A percentile compares a stretch with the other conserved stretches of the same genome.
phyloP scores from a whole-genome alignment of 2,888 invertebrate genomes.

The Callyntrura guangdongensis region DNA sequence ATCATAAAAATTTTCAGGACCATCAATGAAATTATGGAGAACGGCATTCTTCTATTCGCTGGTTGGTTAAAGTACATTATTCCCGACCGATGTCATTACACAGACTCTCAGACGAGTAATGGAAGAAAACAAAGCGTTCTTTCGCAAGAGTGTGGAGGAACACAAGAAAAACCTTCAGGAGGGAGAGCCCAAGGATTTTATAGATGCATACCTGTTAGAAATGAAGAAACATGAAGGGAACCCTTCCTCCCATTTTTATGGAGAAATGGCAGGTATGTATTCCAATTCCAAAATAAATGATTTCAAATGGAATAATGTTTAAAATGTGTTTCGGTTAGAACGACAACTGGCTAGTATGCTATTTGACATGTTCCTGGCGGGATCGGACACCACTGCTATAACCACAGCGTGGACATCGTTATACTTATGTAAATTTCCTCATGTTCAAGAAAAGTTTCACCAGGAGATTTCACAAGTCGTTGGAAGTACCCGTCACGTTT shows the following conservation, averaged over 20 bases:
- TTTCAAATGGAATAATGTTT: too few species aligned
- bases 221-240: conserved; percentile 55
- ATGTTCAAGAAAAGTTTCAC: conserved; percentile 66
- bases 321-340: too few species aligned
- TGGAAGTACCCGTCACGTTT: conserved; percentile 48
- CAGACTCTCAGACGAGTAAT: neutral
- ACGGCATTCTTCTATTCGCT: neutral
- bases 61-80: conserved; percentile 39
- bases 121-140: neutral
- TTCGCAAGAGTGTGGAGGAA: neutral
- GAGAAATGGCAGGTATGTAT: conserved; percentile 22
- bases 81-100: neutral
- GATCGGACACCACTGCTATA: conserved; percentile 51
- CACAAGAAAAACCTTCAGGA: conserved; percentile 33
- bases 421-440: conserved; percentile 64
- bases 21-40: conserved; percentile 34
- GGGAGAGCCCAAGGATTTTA: conserved; percentile 66
- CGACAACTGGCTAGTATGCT: neutral
- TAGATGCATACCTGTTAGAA: conserved; percentile 61
- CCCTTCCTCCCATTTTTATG: conserved; percentile 50
- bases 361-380: conserved; percentile 64
- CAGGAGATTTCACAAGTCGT: conserved; percentile 54
- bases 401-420: conserved; percentile 62
- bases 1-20: neutral
- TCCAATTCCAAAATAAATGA: neutral